Base-by-base conservation (phyloP, 53 echinoderm and acorn worm species). In the Arbacia lixula region DNA sequence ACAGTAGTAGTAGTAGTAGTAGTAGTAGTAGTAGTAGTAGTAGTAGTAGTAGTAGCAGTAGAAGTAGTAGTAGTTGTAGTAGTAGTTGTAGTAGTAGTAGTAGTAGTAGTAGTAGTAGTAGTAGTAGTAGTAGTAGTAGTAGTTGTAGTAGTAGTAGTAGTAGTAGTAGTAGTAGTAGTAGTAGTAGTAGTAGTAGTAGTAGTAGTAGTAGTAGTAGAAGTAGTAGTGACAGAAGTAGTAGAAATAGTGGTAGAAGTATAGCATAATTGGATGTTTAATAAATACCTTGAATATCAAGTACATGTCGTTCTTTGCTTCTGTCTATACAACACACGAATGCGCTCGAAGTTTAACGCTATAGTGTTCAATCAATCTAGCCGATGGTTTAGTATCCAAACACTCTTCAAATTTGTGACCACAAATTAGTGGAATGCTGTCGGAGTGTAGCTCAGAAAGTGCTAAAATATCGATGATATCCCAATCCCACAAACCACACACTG, bases 21-120 rank as follows among this genome's bases (percentile, higher is more conserved):
- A 56, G 57, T 56, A 56, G 57, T 56, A 56, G 57, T 56, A 56
- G 57, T 56, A 56, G 57, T 56, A 56, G 57, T 56, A 56, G 57
- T 56, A 56, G 57, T 56, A 56, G 57, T 56, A 56, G 57, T 56
- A 56, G 57, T 56, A 56, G 57, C n/a, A 56, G 57, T 56, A 56
- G 57, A 14, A 56, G 57, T 56, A 56, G 57, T 56, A 56, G 57
- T 56, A 46, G 57, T 56, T 14, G 57, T 56, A 56, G 57, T 56
- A 56, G 57, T 56, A 46, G 46, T 46, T 8, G 46, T 46, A 46
- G 46, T 46, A 46, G 46, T 46, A 46, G 46, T 46, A 46, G 46
- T 46, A 46, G 57, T 56, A 56, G 5, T 56, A 56, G 57, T 56
- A 56, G 57, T 56, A 56, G 57, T 56, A 56, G 57, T 56, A 56